These are phyloP conservation scores for Pangasianodon gigas DNA, from an alignment of 2,113 vertebrate species.

Conservation along the genomic window DNA sequence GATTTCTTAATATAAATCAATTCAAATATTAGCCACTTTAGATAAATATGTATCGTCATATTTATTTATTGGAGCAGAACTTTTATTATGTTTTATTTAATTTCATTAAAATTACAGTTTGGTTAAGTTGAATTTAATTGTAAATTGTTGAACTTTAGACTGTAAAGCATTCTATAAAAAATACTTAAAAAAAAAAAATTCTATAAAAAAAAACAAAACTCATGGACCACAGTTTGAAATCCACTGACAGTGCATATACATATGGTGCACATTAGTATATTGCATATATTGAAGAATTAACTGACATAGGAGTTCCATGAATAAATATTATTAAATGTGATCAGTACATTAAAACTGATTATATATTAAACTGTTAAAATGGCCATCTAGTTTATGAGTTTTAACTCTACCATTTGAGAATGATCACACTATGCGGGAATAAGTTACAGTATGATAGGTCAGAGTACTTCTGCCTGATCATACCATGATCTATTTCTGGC, in stretches of 20 bases:
- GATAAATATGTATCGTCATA: not conserved
- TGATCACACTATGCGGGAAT: conserved; percentile 8
- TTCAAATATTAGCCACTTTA: not conserved
- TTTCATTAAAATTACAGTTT: not conserved
- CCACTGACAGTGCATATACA: not conserved
- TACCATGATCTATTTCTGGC: conserved; percentile 40
- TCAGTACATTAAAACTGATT: not conserved
- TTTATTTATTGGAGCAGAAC: not conserved
- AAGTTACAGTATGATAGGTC: conserved; percentile 31
- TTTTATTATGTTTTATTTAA: not conserved
- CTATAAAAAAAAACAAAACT: not conserved
- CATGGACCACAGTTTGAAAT: not conserved
- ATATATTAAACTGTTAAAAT: not conserved
- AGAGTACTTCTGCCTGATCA: conserved; percentile 35
- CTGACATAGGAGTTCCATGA: not conserved
- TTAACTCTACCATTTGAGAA: not conserved
- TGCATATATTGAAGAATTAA: not conserved
- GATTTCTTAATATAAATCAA: not conserved
- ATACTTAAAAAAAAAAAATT: not conserved
- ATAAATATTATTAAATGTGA: not conserved
- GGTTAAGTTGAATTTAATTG: not conserved
- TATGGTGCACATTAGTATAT: not conserved
- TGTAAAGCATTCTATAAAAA: not conserved
- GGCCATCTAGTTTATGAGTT: not conserved
- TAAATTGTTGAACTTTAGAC: not conserved